These are phyloP conservation scores for Ophonus ardosiacus DNA, from an alignment of 2,888 invertebrate genomes.

Conservation along the genomic window DNA sequence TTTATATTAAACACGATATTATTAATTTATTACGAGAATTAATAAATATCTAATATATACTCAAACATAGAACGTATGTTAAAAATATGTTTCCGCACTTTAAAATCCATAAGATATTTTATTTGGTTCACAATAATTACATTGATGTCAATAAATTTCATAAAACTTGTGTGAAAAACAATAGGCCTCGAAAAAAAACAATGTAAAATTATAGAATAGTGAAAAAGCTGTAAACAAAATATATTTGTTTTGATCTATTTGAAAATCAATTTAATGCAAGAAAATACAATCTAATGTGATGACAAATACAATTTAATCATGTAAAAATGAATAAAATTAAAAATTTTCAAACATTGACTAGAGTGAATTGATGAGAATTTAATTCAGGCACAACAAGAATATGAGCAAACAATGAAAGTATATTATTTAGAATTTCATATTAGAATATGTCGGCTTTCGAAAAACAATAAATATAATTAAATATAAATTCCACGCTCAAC, in stretches of 20 bases:
- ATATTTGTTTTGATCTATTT: conserved; percentile 6
- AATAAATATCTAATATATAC: conserved; percentile 29
- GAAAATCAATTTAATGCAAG: conserved; percentile 23
- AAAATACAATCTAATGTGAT: conserved; percentile 33
- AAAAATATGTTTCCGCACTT: conserved; percentile 26
- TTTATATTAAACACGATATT: conserved; percentile 21
- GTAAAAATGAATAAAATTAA: not conserved
- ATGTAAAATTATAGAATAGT: not conserved
- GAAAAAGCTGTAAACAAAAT: not conserved
- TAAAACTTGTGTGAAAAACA: conserved; percentile 2
- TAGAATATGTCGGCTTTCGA: not conserved
- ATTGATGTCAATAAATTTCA: conserved; percentile 7
- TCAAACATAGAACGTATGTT: conserved; percentile 5
- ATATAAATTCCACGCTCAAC: not conserved
- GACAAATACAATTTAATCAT: not conserved
- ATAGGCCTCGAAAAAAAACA: conserved; percentile 39
- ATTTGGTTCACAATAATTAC: conserved; percentile 41
- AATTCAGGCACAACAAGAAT: conserved; percentile 33
- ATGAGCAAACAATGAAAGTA: conserved; percentile 1
- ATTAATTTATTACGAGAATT: conserved; percentile 25
- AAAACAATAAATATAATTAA: not conserved
- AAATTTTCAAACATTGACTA: conserved; percentile 29
- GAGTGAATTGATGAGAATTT: conserved; percentile 19
- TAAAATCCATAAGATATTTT: conserved; percentile 19
- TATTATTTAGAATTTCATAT: not conserved